Conservation (phyloP, 1,140 invertebrate species). For the Drosophila carrolli region DNA sequence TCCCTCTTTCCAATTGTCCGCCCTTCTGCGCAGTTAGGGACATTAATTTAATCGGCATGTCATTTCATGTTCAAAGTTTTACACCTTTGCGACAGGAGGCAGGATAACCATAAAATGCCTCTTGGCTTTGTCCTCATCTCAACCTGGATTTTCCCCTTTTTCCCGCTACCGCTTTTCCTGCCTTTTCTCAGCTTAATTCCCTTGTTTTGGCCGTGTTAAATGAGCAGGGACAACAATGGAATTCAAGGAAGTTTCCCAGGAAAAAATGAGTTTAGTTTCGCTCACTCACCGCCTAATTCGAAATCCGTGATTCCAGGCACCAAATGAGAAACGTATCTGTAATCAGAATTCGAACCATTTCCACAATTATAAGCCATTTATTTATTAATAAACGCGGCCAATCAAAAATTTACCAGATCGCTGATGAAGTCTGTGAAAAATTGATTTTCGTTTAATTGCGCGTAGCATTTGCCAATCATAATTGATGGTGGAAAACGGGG, state of each 20-base stretch:
- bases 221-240: conserved; percentile 28
- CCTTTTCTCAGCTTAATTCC: conserved; percentile 12
- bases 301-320: neutral
- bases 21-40: conserved; percentile 17
- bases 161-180: neutral
- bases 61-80: conserved; percentile 61
- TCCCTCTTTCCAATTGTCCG: neutral
- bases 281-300: neutral
- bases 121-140: conserved; percentile 26
- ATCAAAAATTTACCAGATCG: conserved; percentile 15
- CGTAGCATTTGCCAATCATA: conserved; percentile 1
- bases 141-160: neutral
- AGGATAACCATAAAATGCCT: conserved; percentile 48
- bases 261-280: conserved; percentile 14
- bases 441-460: conserved; percentile 7
- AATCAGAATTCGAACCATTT: conserved; percentile 20
- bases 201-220: conserved; percentile 34
- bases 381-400: conserved; percentile 10
- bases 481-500: neutral
- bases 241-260: conserved; percentile 1
- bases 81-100: conserved; percentile 38
- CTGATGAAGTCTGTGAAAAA: conserved; percentile 13
- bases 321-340: conserved; percentile 11
- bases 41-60: conserved; percentile 62
- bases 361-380: conserved; percentile 10